phyloP scores from a whole-genome alignment of 2,888 invertebrate species.

The Heliconius aoede region DNA sequence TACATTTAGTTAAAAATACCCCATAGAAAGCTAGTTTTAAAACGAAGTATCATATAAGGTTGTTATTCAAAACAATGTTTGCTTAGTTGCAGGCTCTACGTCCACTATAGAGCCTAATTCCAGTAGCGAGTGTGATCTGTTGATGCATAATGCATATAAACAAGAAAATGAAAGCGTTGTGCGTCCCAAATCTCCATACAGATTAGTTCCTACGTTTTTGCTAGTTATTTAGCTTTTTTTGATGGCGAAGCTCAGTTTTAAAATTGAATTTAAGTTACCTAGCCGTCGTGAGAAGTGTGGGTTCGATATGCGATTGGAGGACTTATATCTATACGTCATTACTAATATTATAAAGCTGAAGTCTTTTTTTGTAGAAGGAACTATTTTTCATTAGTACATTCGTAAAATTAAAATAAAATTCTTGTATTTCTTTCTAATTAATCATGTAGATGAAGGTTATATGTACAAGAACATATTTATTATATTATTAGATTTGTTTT shows the following conservation, averaged over 20 bases:
- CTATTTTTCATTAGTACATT: no score
- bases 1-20: no score
- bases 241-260: neutral
- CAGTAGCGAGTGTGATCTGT: constrained; percentile 21
- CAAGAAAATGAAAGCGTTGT: constrained; percentile 21
- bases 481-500: no score
- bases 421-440: no score
- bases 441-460: no score
- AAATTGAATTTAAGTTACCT: neutral
- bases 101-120: constrained; percentile 17
- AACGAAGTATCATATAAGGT: neutral
- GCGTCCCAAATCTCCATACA: constrained; percentile 25
- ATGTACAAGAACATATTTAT: no score
- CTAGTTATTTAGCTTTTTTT: neutral
- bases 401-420: no score
- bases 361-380: no score
- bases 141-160: constrained; percentile 31
- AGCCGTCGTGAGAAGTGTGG: neutral
- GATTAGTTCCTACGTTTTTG: constrained; percentile 17
- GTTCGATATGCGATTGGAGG: neutral
- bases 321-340: no score
- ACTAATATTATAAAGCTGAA: no score
- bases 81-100: neutral
- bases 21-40: neutral
- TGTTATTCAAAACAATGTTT: neutral